Conservation (phyloP, 92 coral and sea anemone species). For the Palythoa caribaeorum region DNA sequence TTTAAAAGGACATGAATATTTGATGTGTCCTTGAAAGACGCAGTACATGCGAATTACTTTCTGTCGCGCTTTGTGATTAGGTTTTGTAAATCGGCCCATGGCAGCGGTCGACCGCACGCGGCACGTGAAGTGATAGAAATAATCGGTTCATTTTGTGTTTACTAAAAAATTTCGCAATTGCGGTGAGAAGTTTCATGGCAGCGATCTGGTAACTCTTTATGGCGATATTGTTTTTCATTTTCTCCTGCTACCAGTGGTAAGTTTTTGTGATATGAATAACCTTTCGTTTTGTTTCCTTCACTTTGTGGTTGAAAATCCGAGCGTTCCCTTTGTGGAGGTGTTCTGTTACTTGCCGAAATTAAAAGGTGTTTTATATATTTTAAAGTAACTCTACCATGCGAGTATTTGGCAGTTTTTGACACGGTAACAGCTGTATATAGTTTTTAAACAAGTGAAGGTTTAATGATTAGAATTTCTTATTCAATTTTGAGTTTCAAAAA, state of each 20-base stretch:
- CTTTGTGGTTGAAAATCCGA: not conserved
- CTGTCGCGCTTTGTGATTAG: constrained; percentile 1
- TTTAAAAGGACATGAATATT: constrained; percentile 44
- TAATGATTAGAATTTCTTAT: constrained; percentile 29
- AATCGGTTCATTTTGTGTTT: not conserved
- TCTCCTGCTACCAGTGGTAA: constrained; percentile 35
- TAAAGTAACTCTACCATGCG: not conserved
- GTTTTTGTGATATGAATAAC: not conserved
- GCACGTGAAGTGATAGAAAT: not conserved
- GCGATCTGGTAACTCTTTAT: not conserved
- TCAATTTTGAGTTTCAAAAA: not conserved
- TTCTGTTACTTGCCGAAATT: not conserved
- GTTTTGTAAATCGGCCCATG: not conserved
- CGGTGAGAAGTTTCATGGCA: not conserved
- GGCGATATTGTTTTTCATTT: constrained; percentile 19
- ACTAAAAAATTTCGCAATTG: not conserved
- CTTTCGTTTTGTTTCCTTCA: not conserved
- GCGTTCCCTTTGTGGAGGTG: not conserved
- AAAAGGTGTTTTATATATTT: not conserved
- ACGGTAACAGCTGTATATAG: not conserved
- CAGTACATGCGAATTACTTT: constrained; percentile 27
- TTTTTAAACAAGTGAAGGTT: constrained; percentile 9
- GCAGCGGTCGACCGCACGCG: constrained; percentile 36
- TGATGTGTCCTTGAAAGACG: constrained; percentile 20
- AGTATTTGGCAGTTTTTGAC: not conserved